phyloP scores from a whole-genome alignment of 2,888 invertebrate species.

The Drosophila birchii region DNA sequence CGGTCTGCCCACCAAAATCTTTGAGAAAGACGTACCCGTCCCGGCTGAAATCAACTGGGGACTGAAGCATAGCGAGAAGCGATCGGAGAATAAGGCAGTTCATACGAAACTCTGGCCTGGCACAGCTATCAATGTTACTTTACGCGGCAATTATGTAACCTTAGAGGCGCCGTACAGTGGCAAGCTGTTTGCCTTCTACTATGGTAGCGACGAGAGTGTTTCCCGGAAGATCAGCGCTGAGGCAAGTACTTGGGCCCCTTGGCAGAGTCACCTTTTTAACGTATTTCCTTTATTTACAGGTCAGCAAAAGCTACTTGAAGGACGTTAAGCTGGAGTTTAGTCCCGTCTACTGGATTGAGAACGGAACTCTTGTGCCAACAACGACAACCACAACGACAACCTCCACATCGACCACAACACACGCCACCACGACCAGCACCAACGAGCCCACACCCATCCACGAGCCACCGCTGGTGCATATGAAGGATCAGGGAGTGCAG shows the following conservation, averaged over 20 bases:
- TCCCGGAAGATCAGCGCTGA: slow-evolving; percentile 82
- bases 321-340: slow-evolving; percentile 90
- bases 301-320: slow-evolving; percentile 87
- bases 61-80: slow-evolving; percentile 86
- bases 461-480: slow-evolving; percentile 84
- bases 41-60: slow-evolving; percentile 90
- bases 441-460: slow-evolving; percentile 85
- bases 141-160: slow-evolving; percentile 90
- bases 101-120: slow-evolving; percentile 90
- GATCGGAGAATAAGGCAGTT: slow-evolving; percentile 86
- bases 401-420: slow-evolving; percentile 86
- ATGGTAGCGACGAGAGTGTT: slow-evolving; percentile 82
- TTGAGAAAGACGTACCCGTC: slow-evolving; percentile 72
- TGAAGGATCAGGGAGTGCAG: slow-evolving; percentile 76
- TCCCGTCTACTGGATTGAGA: slow-evolving; percentile 91
- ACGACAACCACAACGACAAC: slow-evolving; percentile 88
- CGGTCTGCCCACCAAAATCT: slow-evolving; percentile 83
- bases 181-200: slow-evolving; percentile 87
- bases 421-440: slow-evolving; percentile 85
- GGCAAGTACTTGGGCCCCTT: slow-evolving; percentile 60
- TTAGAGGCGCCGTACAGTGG: slow-evolving; percentile 91
- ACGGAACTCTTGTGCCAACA: slow-evolving; percentile 90
- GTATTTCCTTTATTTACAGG: slow-evolving; percentile 58
- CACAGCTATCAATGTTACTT: slow-evolving; percentile 92
- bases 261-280: neutral